A percentile compares a stretch with the other conserved stretches of the same genome.
phyloP scores from a whole-genome alignment of 2,113 vertebrate genomes.

The Heptranchias perlo region DNA sequence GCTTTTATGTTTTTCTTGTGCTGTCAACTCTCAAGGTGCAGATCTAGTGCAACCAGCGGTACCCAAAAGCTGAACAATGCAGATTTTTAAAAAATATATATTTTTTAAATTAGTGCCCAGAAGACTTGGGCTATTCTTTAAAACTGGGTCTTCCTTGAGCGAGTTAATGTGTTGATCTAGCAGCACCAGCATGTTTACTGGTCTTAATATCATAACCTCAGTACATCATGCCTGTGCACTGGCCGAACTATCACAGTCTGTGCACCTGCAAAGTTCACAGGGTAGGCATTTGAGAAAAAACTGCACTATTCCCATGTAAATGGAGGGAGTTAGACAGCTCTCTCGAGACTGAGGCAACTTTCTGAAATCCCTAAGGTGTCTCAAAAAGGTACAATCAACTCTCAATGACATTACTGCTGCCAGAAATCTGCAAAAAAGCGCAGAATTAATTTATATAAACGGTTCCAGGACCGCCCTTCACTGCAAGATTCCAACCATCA shows the following conservation, averaged over 20 bases:
- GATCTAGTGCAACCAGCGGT: not conserved
- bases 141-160: not conserved
- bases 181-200: not conserved
- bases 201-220: not conserved
- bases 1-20: not conserved
- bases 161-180: not conserved
- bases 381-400: not conserved
- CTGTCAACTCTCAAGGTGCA: too few species aligned
- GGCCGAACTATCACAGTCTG: not conserved
- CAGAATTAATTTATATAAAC: too few species aligned
- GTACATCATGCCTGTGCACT: not conserved
- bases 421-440: not conserved
- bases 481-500: too few species aligned
- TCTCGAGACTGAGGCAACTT: not conserved
- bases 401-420: not conserved
- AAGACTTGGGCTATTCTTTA: too few species aligned
- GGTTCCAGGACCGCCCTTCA: too few species aligned
- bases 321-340: not conserved
- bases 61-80: not conserved
- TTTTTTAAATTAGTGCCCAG: not conserved
- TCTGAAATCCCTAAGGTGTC: not conserved
- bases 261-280: too few species aligned
- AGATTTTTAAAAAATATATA: too few species aligned
- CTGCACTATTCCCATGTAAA: not conserved
- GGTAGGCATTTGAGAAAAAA: too few species aligned